Base-by-base conservation (phyloP, 1,140 invertebrate species). In the Atta colombica region DNA sequence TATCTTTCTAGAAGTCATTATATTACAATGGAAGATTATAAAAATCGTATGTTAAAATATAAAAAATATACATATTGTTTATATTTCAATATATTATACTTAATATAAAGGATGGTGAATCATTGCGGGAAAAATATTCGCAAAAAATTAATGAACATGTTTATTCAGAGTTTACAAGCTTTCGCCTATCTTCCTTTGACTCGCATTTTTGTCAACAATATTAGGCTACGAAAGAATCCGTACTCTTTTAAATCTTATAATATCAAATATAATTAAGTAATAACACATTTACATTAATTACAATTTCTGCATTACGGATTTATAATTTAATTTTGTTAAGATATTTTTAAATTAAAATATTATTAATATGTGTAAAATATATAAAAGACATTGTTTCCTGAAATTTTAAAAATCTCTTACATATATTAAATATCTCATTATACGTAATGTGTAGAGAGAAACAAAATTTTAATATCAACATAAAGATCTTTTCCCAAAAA, bases 341-440 rank as follows among this genome's bases (percentile, higher is more conserved):
- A 63, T 35, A 35, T 21, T 74, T 74, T 21, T 31, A 21, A 8
- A 72, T 72, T 72, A 72, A 53, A 51, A 53, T 51, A 16, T 28
- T 71, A 16, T 53, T 7, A 39, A 25, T 25, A 39, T 8, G 28
- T 5, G 21, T 28, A n/a, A 16, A 31, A 6, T 4, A 21, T 14
- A 51, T 14, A 51, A 51, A 39, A 25, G 5, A 8, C 3, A 51
- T 14, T 49, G 49, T 49, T 49, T 14, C 3, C 49, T 49, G 49
- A 49, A 49, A 12, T 12, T 49, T 49, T 49, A 10, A 3, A 10
- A 3, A 49, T 49, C 12, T 49, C 49, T 49, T 14, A 49, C 49
- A 14, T 49, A 49, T 49, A 49, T 49, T 49, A 49, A 49, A 49
- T 14, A 49, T 49, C 49, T 49, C 49, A 51, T 69, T 45, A 45